Conservation (phyloP, 2,113 vertebrate species). For the Entomyzon cyanotis region DNA sequence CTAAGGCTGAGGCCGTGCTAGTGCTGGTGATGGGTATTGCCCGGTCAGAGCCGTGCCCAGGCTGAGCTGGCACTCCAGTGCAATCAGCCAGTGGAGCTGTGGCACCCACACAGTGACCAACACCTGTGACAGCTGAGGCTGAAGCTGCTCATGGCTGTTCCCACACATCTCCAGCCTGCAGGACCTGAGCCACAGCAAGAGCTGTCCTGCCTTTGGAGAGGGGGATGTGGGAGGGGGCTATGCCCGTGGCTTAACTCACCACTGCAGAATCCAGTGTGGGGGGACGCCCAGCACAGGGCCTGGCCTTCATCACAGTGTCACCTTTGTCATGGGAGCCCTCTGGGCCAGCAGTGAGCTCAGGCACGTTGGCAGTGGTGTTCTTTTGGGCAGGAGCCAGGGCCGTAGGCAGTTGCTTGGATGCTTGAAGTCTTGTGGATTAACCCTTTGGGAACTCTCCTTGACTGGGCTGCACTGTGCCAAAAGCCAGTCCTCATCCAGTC, state of each 20-base stretch:
- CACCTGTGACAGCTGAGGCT: neutral
- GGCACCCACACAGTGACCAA: neutral
- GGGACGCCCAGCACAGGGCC: neutral
- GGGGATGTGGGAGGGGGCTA: neutral
- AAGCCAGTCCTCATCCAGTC: neutral
- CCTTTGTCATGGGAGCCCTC: neutral
- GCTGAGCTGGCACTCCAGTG: neutral
- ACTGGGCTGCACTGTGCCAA: neutral
- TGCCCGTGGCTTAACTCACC: neutral
- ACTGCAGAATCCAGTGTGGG: accelerated
- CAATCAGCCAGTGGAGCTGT: neutral
- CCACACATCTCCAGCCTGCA: neutral
- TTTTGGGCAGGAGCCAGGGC: conserved; percentile 39
- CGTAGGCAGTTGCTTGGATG: neutral
- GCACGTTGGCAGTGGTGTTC: conserved; percentile 28
- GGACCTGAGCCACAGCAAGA: neutral
- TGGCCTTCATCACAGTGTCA: conserved; percentile 45
- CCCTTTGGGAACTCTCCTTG: neutral
- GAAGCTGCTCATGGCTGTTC: neutral
- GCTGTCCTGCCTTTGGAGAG: neutral
- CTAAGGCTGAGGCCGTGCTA: neutral
- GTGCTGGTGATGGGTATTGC: neutral
- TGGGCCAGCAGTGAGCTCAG: neutral
- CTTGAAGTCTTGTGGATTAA: conserved; percentile 4
- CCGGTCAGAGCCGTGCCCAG: accelerated